phyloP scores from a whole-genome alignment of 2,797 vertebrate genomes.

The Galaxias olidus region DNA sequence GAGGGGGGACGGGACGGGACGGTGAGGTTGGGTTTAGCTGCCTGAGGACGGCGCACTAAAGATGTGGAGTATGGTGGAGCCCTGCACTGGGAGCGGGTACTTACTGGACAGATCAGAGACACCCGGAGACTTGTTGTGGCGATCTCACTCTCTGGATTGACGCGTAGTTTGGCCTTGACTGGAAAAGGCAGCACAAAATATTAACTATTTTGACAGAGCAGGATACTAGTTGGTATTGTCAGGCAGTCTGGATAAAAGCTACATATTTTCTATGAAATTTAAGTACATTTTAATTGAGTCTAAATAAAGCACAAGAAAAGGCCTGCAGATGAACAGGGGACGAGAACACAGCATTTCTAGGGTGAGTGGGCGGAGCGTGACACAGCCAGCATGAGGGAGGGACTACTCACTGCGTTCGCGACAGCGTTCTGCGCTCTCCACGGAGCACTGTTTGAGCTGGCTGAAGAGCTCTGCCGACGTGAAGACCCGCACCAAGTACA shows the following conservation, averaged over 20 bases:
- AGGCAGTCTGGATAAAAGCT: not conserved
- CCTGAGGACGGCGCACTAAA: not conserved
- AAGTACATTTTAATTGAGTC: too few relatives aligned
- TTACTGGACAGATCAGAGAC: slow-evolving; percentile 98
- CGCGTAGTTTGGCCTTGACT: slow-evolving; percentile 97
- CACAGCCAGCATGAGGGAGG: not conserved
- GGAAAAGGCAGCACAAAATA: slow-evolving; percentile 17
- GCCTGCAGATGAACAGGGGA: not conserved
- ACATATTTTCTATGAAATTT: too few relatives aligned
- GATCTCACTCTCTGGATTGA: slow-evolving; percentile 97
- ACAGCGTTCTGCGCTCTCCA: slow-evolving; percentile 93
- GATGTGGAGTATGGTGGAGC: not conserved
- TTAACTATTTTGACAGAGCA: not conserved
- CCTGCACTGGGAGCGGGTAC: slow-evolving; percentile 38
- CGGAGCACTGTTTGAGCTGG: slow-evolving; percentile 91
- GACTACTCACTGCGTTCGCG: slow-evolving; percentile 90
- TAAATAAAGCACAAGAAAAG: not conserved
- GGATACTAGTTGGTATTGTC: not conserved
- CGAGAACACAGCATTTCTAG: too few relatives aligned
- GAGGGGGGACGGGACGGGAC: too few relatives aligned
- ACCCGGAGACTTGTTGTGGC: slow-evolving; percentile 96
- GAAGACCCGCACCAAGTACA: slow-evolving; percentile 93
- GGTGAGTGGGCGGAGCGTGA: not conserved
- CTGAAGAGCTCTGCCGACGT: slow-evolving; percentile 93
- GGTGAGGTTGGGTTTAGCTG: not conserved